Conservation (phyloP, 2,797 vertebrate species). For the Hemitrygon akajei region DNA sequence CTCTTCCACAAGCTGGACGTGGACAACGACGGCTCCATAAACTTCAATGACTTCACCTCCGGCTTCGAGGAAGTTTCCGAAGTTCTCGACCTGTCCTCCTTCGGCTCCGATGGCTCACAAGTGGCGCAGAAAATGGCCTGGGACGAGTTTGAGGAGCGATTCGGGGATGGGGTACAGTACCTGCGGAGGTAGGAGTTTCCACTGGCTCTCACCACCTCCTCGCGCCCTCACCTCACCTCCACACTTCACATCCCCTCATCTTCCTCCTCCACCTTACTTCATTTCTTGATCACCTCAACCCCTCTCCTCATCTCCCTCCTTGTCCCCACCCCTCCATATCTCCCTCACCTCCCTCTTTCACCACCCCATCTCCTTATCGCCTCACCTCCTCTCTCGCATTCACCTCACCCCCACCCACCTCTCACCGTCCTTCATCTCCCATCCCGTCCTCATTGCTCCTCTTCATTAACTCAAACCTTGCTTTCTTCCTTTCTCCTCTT, state of each 20-base stretch:
- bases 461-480: too few species aligned
- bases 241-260: rapidly evolving
- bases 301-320: background rate
- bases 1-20: slow-evolving; percentile 61
- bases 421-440: background rate
- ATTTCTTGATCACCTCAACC: background rate
- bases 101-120: background rate
- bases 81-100: slow-evolving; percentile 33
- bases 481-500: background rate
- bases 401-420: too few species aligned
- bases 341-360: too few species aligned
- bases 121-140: background rate
- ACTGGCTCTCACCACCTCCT: background rate
- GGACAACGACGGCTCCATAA: slow-evolving; percentile 57
- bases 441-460: too few species aligned
- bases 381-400: background rate
- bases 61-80: slow-evolving; percentile 62
- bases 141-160: background rate
- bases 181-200: background rate
- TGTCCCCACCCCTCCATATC: background rate
- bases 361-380: background rate
- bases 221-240: rapidly evolving
- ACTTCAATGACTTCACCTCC: slow-evolving; percentile 60
- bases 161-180: background rate
- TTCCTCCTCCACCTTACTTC: background rate